Percentiles rank a stretch among this genome's conserved stretches.
Evolutionary conservation across 92 coral and sea anemone species (phyloP).

Genomic region (Palythoa grandis): DNA sequence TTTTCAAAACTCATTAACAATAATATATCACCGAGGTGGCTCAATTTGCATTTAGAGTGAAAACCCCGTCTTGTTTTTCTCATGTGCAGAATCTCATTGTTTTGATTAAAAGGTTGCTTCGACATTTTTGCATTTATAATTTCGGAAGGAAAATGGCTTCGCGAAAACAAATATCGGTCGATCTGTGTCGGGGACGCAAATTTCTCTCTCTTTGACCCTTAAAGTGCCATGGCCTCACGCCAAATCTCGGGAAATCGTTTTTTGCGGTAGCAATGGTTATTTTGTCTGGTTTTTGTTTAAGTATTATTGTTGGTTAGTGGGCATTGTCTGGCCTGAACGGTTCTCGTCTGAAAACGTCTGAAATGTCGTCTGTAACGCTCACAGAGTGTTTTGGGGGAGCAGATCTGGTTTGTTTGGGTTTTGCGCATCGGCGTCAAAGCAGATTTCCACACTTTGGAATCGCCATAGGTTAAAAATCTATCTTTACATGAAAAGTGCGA

Average conservation of each 20-base stretch:
- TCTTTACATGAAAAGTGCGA: conserved; percentile 41
- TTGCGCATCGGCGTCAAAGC: conserved; percentile 42
- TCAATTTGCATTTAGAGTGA: conserved; percentile 69
- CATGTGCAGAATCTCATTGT: conserved; percentile 66
- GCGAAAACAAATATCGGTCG: conserved; percentile 10
- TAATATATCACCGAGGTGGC: conserved; percentile 50
- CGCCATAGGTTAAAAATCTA: not conserved
- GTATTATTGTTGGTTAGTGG: conserved; percentile 99
- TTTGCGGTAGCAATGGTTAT: conserved; percentile 77
- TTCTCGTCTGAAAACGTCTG: conserved; percentile 96
- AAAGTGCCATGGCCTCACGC: conserved; percentile 57
- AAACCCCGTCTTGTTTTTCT: conserved; percentile 61
- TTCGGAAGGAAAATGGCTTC: conserved; percentile 35
- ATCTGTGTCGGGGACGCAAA: not conserved
- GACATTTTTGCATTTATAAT: conserved; percentile 75
- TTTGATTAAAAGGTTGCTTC: conserved; percentile 52
- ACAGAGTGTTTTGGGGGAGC: conserved; percentile 75
- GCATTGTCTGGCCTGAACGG: conserved; percentile 93
- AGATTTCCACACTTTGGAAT: not conserved
- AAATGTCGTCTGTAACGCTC: conserved; percentile 84
- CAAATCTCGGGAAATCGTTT: conserved; percentile 71
- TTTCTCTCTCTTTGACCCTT: conserved; percentile 41
- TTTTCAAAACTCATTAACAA: conserved; percentile 23
- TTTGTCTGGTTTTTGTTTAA: conserved; percentile 99
- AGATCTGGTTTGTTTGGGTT: conserved; percentile 58